Evolutionary conservation across 2,888 invertebrate species (phyloP).

Genomic region (Drosophila colorata): DNA sequence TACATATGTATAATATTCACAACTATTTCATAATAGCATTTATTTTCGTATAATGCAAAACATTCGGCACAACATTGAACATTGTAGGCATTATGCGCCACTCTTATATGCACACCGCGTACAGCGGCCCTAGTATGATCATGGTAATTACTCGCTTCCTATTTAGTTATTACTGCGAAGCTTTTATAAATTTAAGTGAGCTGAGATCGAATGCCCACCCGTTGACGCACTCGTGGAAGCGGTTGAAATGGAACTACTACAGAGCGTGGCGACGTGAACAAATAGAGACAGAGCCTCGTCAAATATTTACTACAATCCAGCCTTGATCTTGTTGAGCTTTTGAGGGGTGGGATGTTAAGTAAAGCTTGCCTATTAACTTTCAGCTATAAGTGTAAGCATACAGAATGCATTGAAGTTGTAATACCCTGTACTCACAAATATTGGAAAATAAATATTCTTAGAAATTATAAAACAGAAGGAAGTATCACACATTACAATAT

Average conservation of each 20-base stretch:
- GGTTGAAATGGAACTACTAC: conserved; percentile 57
- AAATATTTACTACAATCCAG: conserved; percentile 28
- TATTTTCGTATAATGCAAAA: conserved; percentile 1
- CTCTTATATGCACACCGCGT: conserved; percentile 26
- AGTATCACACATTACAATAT: neutral
- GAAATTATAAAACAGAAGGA: too few relatives aligned
- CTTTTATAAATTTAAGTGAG: conserved; percentile 36
- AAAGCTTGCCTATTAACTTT: conserved; percentile 31
- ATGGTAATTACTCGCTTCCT: conserved; percentile 59
- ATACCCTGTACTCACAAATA: conserved; percentile 18
- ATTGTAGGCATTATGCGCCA: conserved; percentile 15
- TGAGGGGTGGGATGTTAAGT: conserved; percentile 28
- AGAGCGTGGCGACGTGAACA: conserved; percentile 29
- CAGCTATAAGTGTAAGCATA: neutral
- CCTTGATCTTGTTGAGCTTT: conserved; percentile 73
- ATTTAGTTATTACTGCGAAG: conserved; percentile 43
- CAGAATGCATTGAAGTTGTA: neutral
- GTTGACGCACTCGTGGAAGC: conserved; percentile 49
- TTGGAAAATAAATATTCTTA: too few relatives aligned
- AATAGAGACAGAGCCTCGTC: conserved; percentile 40
- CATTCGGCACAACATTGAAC: conserved; percentile 11
- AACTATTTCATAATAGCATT: conserved; percentile 16
- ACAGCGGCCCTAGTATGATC: conserved; percentile 15
- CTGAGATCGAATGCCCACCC: conserved; percentile 27
- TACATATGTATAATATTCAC: conserved; percentile 2